Base-by-base conservation (phyloP, 1,140 invertebrate species). In the Eufriesea mexicana region DNA sequence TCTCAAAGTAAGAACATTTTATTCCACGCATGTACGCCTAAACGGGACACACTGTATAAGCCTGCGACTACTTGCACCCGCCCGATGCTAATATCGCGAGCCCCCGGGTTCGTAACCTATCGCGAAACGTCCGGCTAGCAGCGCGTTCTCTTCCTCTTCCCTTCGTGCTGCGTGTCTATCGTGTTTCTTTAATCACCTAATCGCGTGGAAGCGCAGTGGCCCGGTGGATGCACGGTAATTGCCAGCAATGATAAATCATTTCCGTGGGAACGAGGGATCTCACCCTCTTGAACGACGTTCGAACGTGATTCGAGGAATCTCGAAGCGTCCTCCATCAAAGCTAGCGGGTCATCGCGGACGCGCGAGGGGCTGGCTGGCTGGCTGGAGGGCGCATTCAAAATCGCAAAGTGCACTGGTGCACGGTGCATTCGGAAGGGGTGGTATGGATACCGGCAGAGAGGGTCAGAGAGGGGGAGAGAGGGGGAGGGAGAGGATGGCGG, bases 191-290 rank as follows among this genome's bases (percentile, higher is more conserved):
- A 28, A 61, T 75, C 73, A 61, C 23, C 45, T 76, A 64, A 76
- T 76, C 45, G 59, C 45, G 47, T 28, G 35, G n/a, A 76, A 64
- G 42, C 8, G 25, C 18, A 49, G 16, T 51, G 20, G 73, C 73
- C 20, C 25, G 8, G 57, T 20, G n/a, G 45, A 62, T 47, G 12
- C 42, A 28, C 10, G 9, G 45, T 64, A 76, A 76, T 76, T 76
- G 47, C 59, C 59, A 28, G 45, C 45, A 51, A 76, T 76, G 73
- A 76, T 76, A 62, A 76, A 76, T 76, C 45, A 76, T 76, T 76
- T 49, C 73, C 55, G 16, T 45, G 59, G 14, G 23, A 62, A 74
- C 42, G 25, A 59, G 45, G 57, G 10, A 49, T 47, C 73, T 57
- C 68, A 42, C 68, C 73, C 73, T 49, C 42, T 76, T 45, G 20